Evolutionary conservation across 2,797 vertebrate genomes (phyloP).

Genomic region (Hydrophis major): DNA sequence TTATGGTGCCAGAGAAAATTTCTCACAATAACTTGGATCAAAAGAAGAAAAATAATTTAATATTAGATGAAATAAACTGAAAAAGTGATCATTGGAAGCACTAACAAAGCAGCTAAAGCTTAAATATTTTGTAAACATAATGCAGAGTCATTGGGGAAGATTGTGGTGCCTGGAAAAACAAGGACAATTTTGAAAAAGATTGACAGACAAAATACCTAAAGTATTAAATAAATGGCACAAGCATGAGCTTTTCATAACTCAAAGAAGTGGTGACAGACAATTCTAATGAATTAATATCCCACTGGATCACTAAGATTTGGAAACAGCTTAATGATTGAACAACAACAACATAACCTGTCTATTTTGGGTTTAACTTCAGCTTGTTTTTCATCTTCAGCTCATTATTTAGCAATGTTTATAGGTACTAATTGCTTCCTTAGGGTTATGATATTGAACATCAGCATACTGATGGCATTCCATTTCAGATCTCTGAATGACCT

Average conservation of each 20-base stretch:
- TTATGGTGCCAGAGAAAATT: not conserved
- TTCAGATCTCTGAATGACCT: not conserved
- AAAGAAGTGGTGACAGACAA: not conserved
- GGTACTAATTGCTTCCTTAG: not conserved
- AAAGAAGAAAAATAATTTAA: not conserved
- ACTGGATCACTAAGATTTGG: not conserved
- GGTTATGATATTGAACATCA: not conserved
- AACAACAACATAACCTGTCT: not conserved
- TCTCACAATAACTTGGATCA: not conserved
- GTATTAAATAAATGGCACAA: not conserved
- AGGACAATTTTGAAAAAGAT: not conserved
- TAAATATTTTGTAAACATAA: not conserved
- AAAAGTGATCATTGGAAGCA: not conserved
- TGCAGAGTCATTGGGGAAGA: not conserved
- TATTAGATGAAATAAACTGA: not conserved
- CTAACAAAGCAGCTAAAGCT: not conserved
- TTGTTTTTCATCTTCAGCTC: not conserved
- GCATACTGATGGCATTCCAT: not conserved
- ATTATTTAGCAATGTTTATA: not conserved
- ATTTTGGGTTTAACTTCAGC: not conserved
- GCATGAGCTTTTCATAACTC: not conserved
- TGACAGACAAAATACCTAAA: not conserved
- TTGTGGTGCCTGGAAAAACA: not conserved
- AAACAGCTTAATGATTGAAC: not conserved
- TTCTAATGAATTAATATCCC: not conserved